These are phyloP conservation scores for Danio albolineatus DNA, from an alignment of 2,797 vertebrate genomes.

Conservation along the genomic window DNA sequence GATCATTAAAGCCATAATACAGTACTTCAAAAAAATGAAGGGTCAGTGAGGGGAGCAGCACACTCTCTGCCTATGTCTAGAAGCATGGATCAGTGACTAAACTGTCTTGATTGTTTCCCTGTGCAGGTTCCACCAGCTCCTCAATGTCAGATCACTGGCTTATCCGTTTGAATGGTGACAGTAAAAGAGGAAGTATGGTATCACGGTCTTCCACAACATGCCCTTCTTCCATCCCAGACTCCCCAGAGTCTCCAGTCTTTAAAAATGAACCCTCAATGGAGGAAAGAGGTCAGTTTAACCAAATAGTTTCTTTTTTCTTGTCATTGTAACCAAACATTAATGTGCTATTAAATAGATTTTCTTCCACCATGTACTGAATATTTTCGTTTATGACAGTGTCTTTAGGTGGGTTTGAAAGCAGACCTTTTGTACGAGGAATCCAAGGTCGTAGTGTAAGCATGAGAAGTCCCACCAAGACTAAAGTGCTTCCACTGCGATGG, in stretches of 20 bases:
- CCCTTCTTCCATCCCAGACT: conserved; percentile 71
- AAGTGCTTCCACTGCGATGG: conserved; percentile 82
- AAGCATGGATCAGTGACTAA: conserved; percentile 9
- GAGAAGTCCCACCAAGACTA: conserved; percentile 78
- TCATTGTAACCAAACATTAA: neutral
- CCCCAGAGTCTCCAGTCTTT: conserved; percentile 77
- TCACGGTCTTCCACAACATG: conserved; percentile 76
- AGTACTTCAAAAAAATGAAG: neutral
- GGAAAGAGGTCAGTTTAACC: conserved; percentile 78
- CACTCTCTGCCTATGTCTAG: neutral
- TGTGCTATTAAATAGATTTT: neutral
- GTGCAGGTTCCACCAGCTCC: conserved; percentile 85
- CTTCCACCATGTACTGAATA: neutral
- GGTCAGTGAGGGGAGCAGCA: neutral
- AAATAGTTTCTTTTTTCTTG: neutral
- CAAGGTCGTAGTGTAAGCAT: conserved; percentile 87
- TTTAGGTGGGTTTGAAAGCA: conserved; percentile 80
- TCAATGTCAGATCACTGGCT: conserved; percentile 90
- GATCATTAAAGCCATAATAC: neutral
- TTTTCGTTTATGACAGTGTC: conserved; percentile 35
- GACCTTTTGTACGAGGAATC: conserved; percentile 76
- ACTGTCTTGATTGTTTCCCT: neutral
- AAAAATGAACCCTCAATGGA: conserved; percentile 62
- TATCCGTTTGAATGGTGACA: conserved; percentile 79
- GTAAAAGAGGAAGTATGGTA: conserved; percentile 74